Conservation (phyloP, 30 jellyfish, hydroid and myxozoan species). For the Catostylus mosaicus region DNA sequence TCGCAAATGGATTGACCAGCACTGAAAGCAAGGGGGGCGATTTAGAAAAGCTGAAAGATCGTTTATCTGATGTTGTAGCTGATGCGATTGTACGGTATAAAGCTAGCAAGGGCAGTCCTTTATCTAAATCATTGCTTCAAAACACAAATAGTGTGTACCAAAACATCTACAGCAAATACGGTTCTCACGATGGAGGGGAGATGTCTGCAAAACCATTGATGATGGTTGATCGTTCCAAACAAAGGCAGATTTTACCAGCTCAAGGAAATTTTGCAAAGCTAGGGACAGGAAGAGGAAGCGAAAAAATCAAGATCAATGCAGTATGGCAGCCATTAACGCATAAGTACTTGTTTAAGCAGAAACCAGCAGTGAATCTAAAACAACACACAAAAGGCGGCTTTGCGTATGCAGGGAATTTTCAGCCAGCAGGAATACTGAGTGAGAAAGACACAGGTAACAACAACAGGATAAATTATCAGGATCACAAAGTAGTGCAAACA, state of each 20-base stretch:
- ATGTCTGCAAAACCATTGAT: neutral
- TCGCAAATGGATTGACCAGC: constrained; percentile 19
- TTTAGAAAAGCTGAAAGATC: constrained; percentile 50
- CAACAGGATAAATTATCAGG: neutral
- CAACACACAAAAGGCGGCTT: neutral
- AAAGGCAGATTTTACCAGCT: neutral
- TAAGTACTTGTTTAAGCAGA: neutral
- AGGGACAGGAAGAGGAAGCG: neutral
- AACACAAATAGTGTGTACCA: constrained; percentile 21
- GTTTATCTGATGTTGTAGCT: constrained; percentile 71
- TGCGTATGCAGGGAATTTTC: neutral
- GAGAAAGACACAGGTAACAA: neutral
- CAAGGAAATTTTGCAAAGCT: neutral
- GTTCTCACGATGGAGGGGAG: neutral
- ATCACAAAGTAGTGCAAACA: neutral
- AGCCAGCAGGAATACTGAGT: neutral
- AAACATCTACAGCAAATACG: no score
- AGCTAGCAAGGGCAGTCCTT: neutral
- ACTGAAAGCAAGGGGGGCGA: constrained; percentile 19
- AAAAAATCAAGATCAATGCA: constrained; percentile 23
- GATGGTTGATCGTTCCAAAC: neutral
- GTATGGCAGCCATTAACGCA: constrained; percentile 21
- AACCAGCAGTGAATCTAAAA: neutral
- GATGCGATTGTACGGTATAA: constrained; percentile 66
- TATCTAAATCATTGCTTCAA: neutral